Evolutionary conservation across 1,140 invertebrate species (phyloP), one percentile per base, ranked within the genome.

Genomic region (Heterodera carotae): DNA sequence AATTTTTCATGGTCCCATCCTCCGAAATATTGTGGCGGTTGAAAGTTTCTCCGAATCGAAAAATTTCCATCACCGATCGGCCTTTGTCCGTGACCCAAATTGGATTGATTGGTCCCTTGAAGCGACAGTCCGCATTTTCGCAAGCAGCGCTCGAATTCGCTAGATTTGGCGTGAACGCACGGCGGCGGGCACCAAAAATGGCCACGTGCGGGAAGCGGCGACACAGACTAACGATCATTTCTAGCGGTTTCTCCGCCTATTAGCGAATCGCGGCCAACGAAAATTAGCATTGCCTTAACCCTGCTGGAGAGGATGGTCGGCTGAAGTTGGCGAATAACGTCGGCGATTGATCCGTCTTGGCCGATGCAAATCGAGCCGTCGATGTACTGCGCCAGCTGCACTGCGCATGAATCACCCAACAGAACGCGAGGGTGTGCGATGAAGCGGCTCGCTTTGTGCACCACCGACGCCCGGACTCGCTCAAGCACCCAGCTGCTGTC

Each of bases 361-460:
- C 39, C 39, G 12, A 43, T 43, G 39, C 39, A 43, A 43, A 43
- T 8, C 12, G 39, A 43, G 12, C 12, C 12, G 39, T 6, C 6
- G 2, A 43, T 43, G 12, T 43, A 43, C 12, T 43, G 39, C 22
- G 15, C 8, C 0, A 71, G 25, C 6, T 56, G 22, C 6, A 7
- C 15, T 8, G 69, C 69, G 5, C 29, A 71, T 25, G 69, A 71
- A 25, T 71, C 69, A 7, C 69, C 69, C 7, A 71, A 22, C 43
- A 71, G 22, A 31, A 71, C 69, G 18, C 33, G 33, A 0, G 29
- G 33, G 0, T 29, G 31, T 33, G 12, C 56, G 8, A 71, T n/a
- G 18, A 71, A 59, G 15, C n/a, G 36, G n/a, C n/a, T 22, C 15
- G 29, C 43, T 18, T 59, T 15, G 29, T 71, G 69, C 15, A 71